Percentiles rank a stretch among this genome's conserved stretches.
Conservation (phyloP, 2,888 invertebrate species). For the Catocala nupta region DNA sequence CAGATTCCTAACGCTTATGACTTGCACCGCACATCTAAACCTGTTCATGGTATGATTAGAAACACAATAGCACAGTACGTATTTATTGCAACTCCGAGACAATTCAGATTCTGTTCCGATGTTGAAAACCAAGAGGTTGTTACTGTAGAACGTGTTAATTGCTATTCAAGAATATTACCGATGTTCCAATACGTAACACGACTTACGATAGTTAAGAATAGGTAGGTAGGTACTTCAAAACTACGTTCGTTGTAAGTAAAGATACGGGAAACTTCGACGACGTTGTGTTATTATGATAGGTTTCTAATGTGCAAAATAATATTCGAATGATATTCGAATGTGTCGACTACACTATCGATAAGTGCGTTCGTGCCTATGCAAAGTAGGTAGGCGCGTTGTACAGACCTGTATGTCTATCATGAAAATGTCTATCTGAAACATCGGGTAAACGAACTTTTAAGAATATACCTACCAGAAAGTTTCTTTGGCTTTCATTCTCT, state of each 20-base stretch:
- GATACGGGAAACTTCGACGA: neutral
- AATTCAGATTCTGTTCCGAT: constrained; percentile 27
- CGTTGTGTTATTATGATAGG: neutral
- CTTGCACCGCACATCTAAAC: constrained; percentile 33
- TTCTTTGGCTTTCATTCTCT: too few relatives aligned
- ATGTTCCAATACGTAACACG: neutral
- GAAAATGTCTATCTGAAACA: too few relatives aligned
- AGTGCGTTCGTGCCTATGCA: too few relatives aligned
- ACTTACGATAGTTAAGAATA: neutral
- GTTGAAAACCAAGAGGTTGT: constrained; percentile 17
- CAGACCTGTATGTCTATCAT: too few relatives aligned
- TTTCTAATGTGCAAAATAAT: too few relatives aligned
- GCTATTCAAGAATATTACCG: neutral
- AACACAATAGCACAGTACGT: constrained; percentile 42
- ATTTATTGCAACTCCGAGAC: constrained; percentile 45
- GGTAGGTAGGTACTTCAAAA: neutral
- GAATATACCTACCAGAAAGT: too few relatives aligned
- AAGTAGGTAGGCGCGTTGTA: too few relatives aligned
- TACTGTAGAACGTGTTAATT: constrained; percentile 5
- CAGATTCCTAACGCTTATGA: neutral
- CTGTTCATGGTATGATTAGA: constrained; percentile 52
- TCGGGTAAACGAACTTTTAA: too few relatives aligned
- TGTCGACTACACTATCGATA: too few relatives aligned
- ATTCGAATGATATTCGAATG: too few relatives aligned
- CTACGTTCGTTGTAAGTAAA: neutral